Base-by-base conservation (phyloP, 2,113 vertebrate species). In the Ibidorhyncha struthersii region DNA sequence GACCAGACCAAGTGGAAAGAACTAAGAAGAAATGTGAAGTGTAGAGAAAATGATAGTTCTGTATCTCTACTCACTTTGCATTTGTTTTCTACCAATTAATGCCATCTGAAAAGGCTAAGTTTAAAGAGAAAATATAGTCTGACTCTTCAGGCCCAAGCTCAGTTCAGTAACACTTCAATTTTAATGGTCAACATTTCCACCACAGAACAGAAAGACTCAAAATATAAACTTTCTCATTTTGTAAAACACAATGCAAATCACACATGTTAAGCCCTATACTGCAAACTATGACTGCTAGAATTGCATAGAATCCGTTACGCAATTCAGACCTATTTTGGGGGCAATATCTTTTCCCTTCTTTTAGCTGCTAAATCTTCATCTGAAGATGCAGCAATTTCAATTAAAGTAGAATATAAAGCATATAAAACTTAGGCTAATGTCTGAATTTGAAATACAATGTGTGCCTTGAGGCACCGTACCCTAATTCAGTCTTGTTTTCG, bases 371-470 rank as follows among this genome's bases (percentile, higher is more conserved):
- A 82, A 65, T 82, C 62, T 79, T 52, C 41, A 87, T 26, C 70
- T 92, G 49, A 82, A 95, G 92, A 94, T 6, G 13, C 69, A 86
- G 27, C 19, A 14, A 53, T 87, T 96, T 95, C 73, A 93, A 95
- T 88, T 94, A 96, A 91, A 89, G 52, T 10, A 43, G 70, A 90
- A 63, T 49, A 69, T 72, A 85, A 94, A 85, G 40, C 43, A 29
- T 65, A 84, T 87, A 89, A 95, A 95, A 59, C 34, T 71, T 23
- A 53, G 53, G 62, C 25, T 91, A 91, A 92, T 49, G 36, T 50
- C 77, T 89, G 70, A 74, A 86, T 92, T 67, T 92, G 76, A 95
- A 91, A 95, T 34, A 79, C 34, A 89, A n/a, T 29, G 45, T 23
- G 56, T 61, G 72, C 69, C 89, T 76, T 43, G 82, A 89, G 72